phyloP scores from a whole-genome alignment of 1,140 invertebrate species.

The Trachelipus rathkii region DNA sequence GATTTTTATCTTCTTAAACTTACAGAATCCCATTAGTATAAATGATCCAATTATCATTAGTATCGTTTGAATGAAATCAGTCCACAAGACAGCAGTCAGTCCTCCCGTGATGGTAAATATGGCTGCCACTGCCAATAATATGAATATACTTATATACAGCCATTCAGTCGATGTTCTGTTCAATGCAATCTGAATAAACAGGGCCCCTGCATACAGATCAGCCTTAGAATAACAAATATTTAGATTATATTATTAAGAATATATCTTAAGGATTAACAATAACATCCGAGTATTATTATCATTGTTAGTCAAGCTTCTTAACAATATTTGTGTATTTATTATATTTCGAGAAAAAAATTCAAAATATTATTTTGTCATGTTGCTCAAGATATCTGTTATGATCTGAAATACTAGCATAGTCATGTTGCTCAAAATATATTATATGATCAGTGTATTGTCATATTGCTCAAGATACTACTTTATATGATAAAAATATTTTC shows the following conservation, averaged over 20 bases:
- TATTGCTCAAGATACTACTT: too few species aligned
- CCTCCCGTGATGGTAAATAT: conserved; percentile 56
- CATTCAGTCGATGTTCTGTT: conserved; percentile 30
- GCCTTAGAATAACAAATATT: conserved; percentile 49
- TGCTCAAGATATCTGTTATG: too few species aligned
- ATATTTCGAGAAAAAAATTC: too few species aligned
- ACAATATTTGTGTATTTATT: too few species aligned
- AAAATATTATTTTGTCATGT: too few species aligned
- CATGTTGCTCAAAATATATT: too few species aligned
- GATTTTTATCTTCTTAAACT: background rate
- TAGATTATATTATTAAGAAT: background rate
- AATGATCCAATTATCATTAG: conserved; percentile 59
- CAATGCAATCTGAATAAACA: conserved; percentile 53
- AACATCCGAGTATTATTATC: too few species aligned
- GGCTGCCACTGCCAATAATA: conserved; percentile 54
- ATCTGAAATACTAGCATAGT: too few species aligned
- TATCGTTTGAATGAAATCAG: conserved; percentile 59
- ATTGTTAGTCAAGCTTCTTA: too few species aligned
- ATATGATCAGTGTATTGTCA: too few species aligned
- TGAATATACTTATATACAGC: conserved; percentile 54
- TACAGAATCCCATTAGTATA: conserved; percentile 53
- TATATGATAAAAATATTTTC: too few species aligned
- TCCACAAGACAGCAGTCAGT: conserved; percentile 59
- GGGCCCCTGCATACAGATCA: conserved; percentile 57
- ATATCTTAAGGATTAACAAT: background rate